Conservation (phyloP, 2,113 vertebrate genomes). For the Leptodactylus fuscus region DNA sequence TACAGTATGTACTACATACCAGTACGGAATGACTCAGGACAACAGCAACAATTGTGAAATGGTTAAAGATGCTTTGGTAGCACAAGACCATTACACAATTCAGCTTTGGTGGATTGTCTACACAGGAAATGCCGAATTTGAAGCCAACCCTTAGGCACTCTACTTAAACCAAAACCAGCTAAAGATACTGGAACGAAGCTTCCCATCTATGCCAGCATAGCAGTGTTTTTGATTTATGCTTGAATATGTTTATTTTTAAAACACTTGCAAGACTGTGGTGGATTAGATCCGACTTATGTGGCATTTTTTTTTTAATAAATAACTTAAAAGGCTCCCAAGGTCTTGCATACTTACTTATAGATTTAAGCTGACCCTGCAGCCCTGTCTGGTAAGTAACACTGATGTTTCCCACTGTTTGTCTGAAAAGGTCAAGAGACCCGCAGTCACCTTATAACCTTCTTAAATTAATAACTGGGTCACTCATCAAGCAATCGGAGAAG, state of each 20-base stretch:
- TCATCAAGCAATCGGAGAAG: background rate
- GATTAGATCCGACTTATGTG: background rate
- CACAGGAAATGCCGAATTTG: background rate
- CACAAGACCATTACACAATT: background rate
- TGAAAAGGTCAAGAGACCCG: background rate
- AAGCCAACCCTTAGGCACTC: conserved; percentile 12
- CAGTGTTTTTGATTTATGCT: background rate
- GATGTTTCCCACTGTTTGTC: background rate
- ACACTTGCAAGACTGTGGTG: background rate
- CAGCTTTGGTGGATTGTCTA: conserved; percentile 6
- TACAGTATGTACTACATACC: too few species aligned
- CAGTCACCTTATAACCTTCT: background rate
- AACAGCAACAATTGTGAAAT: background rate
- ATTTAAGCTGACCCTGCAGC: background rate
- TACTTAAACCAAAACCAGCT: conserved; percentile 19
- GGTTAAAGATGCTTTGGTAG: conserved; percentile 7
- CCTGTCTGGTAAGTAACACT: background rate
- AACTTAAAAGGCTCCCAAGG: background rate
- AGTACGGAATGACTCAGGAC: too few species aligned
- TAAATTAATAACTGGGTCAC: background rate
- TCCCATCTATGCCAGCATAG: background rate
- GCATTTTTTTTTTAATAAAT: background rate
- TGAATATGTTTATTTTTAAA: conserved; percentile 20
- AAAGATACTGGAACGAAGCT: background rate
- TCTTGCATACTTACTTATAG: background rate